Conservation (phyloP, 2,888 invertebrate genomes). For the Achlya flavicornis region DNA sequence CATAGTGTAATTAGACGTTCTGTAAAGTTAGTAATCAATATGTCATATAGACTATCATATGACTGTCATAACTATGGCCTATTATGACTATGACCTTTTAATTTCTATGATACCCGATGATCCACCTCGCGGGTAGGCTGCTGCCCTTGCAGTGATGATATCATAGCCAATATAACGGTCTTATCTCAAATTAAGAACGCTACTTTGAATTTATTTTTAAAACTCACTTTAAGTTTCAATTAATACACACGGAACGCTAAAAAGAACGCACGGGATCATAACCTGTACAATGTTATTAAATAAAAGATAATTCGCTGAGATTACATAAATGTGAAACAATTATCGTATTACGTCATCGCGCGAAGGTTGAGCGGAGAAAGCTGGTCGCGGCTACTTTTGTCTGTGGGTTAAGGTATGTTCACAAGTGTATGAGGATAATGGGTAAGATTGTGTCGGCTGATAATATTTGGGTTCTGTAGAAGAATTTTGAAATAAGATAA, state of each 20-base stretch:
- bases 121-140: no score
- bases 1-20: no score
- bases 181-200: no score
- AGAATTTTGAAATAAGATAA: neutral
- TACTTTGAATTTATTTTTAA: no score
- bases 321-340: conserved; percentile 8
- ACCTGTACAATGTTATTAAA: conserved; percentile 17
- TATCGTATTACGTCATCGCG: conserved; percentile 2
- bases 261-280: conserved; percentile 11
- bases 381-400: neutral
- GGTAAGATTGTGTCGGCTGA: neutral
- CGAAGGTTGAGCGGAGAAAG: conserved; percentile 20
- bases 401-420: neutral
- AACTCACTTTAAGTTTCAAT: neutral
- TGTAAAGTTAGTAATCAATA: no score
- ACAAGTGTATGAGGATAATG: neutral
- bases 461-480: neutral
- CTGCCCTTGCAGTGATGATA: neutral
- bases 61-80: no score
- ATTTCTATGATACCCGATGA: no score
- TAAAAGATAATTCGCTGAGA: conserved; percentile 12
- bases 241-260: neutral
- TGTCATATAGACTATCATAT: no score
- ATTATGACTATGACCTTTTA: no score
- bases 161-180: no score